A percentile compares a stretch with the other conserved stretches of the same genome.
Conservation (phyloP, 2,888 invertebrate species). For the Lithophane leautieri region DNA sequence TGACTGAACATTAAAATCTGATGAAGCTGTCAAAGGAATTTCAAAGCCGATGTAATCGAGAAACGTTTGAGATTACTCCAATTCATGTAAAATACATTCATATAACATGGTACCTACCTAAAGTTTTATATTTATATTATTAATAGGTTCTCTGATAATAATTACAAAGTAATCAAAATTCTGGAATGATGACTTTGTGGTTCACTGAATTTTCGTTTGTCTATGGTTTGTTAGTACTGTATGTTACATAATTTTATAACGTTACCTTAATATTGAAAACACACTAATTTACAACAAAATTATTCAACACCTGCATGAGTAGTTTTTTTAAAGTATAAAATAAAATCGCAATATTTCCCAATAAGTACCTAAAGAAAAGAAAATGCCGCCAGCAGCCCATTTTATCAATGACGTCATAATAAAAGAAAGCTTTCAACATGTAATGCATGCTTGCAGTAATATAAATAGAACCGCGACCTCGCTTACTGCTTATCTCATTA, state of each 20-base stretch:
- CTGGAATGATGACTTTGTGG: not conserved
- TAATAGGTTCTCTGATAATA: not conserved
- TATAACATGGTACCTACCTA: not conserved
- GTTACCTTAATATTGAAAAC: not conserved
- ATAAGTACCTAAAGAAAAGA: slow-evolving; percentile 20
- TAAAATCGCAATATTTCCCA: not conserved
- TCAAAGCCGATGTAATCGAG: not conserved
- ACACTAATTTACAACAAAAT: not conserved
- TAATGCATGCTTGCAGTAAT: slow-evolving; percentile 42
- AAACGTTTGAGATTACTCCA: not conserved
- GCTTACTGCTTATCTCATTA: slow-evolving; percentile 60
- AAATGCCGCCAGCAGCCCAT: slow-evolving; percentile 28
- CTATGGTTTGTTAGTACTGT: not conserved
- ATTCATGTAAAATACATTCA: not conserved
- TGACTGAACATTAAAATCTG: not conserved
- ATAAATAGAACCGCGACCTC: slow-evolving; percentile 59
- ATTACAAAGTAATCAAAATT: not conserved
- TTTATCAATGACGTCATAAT: slow-evolving; percentile 47
- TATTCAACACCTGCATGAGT: too few species aligned
- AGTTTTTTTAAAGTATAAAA: not conserved
- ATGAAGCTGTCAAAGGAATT: too few species aligned
- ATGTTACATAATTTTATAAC: not conserved
- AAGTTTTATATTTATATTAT: not conserved
- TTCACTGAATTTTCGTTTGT: not conserved
- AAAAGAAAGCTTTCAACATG: slow-evolving; percentile 50